Percentiles rank a stretch among this genome's conserved stretches.
Evolutionary conservation across 2,888 invertebrate species (phyloP).

Genomic region (Andrena marginata): DNA sequence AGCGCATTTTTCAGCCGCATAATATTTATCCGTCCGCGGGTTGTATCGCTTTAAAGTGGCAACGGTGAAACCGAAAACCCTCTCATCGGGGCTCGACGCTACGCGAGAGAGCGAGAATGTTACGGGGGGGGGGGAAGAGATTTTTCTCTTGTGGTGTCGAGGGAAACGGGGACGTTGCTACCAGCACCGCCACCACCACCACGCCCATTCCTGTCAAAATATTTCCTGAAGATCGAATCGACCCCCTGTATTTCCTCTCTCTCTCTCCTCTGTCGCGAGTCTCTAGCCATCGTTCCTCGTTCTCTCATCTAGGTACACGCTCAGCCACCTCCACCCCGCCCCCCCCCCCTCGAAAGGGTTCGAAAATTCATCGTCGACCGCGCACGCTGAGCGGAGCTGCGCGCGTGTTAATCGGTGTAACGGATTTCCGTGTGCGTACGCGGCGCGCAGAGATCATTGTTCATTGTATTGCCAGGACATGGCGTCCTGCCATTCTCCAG

Average conservation of each 20-base stretch:
- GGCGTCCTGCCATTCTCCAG: conserved; percentile 80
- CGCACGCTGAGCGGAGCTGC: conserved; percentile 36
- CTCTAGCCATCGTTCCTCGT: neutral
- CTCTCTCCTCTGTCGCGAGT: neutral
- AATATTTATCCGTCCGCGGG: conserved; percentile 68
- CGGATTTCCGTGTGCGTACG: conserved; percentile 36
- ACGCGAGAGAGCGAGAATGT: neutral
- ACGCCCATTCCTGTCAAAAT: conserved; percentile 84
- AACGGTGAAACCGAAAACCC: conserved; percentile 61
- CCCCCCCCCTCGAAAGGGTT: conserved; percentile 67
- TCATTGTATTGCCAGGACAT: conserved; percentile 78
- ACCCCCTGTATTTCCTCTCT: conserved; percentile 21
- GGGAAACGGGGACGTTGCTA: neutral
- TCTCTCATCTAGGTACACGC: neutral
- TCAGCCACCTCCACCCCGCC: neutral
- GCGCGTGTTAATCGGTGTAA: conserved; percentile 33
- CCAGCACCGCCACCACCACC: conserved; percentile 59
- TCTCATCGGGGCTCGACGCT: neutral
- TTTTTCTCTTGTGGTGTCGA: neutral
- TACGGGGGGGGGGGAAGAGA: neutral
- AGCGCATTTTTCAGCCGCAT: conserved; percentile 70
- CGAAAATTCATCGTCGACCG: conserved; percentile 62
- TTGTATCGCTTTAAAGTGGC: conserved; percentile 71
- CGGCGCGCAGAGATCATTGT: conserved; percentile 72
- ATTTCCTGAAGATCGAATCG: conserved; percentile 75